These are phyloP conservation scores for Neomonachus schauinslandi DNA, from an alignment of 2,113 vertebrate species.

Conservation along the genomic window DNA sequence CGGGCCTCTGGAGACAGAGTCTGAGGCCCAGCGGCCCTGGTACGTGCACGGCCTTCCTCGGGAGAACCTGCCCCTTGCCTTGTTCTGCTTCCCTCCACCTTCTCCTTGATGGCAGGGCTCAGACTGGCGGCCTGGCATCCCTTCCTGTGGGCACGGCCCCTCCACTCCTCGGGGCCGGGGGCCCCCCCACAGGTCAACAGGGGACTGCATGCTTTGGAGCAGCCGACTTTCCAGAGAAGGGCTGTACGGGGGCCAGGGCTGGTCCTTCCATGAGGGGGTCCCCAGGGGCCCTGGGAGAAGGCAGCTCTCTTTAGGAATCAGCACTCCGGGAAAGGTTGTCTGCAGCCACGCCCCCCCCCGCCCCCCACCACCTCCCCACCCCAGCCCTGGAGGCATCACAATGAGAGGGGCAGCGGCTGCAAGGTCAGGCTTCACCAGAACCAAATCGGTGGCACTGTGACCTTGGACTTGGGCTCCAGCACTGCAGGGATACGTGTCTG, in stretches of 20 bases:
- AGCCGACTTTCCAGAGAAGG: background rate
- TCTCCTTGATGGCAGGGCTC: background rate
- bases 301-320: background rate
- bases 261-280: background rate
- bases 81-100: background rate
- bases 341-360: no score
- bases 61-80: background rate
- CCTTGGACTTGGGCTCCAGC: background rate
- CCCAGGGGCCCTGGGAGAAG: background rate
- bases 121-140: fast-evolving
- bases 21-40: background rate
- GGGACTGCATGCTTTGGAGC: no score
- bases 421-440: background rate
- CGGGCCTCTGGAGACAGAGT: background rate
- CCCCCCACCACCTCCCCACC: no score
- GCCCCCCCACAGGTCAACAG: background rate
- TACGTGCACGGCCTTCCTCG: background rate
- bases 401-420: background rate
- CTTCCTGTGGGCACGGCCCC: background rate
- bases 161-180: background rate
- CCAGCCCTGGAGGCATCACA: background rate
- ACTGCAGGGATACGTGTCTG: background rate
- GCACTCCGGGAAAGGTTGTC: background rate
- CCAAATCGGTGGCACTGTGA: background rate
- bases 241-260: fast-evolving